Conservation (phyloP, 2,113 vertebrate genomes). For the Pseudorasbora parva region DNA sequence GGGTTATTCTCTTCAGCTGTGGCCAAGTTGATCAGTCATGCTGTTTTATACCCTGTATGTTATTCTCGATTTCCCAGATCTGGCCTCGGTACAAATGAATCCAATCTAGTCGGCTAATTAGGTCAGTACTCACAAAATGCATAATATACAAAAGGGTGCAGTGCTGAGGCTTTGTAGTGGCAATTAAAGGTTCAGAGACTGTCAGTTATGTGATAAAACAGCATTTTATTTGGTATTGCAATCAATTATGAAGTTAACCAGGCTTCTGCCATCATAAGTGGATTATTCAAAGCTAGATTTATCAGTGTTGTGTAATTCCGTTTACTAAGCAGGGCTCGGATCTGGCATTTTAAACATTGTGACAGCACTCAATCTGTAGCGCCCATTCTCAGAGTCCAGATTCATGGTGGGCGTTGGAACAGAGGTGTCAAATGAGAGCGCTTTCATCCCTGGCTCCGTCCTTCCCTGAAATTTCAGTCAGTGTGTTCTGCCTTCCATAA, state of each 20-base stretch:
- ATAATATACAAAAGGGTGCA: conserved; percentile 31
- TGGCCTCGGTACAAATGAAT: conserved; percentile 41
- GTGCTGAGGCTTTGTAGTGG: conserved; percentile 21
- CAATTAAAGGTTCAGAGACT: conserved; percentile 15
- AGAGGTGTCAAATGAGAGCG: conserved; percentile 52
- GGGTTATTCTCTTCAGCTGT: not conserved
- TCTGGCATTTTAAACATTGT: conserved; percentile 57
- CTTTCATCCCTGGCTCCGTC: conserved; percentile 54
- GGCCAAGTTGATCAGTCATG: conserved; percentile 47
- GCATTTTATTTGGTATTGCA: conserved; percentile 21
- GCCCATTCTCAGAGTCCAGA: conserved; percentile 53
- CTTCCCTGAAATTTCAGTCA: conserved; percentile 47
- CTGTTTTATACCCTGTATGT: conserved; percentile 49
- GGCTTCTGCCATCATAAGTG: conserved; percentile 34
- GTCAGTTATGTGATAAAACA: conserved; percentile 20
- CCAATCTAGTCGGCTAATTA: conserved; percentile 33
- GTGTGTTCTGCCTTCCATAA: conserved; percentile 41
- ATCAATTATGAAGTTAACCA: conserved; percentile 25
- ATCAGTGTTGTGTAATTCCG: conserved; percentile 43
- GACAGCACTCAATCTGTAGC: conserved; percentile 59
- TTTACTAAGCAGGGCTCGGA: conserved; percentile 52
- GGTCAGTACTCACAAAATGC: conserved; percentile 33
- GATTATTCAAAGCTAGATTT: conserved; percentile 45
- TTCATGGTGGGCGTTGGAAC: conserved; percentile 58
- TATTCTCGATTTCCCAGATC: conserved; percentile 9